Evolutionary conservation across 2,113 vertebrate species (phyloP).

Genomic region (Podarcis cretensis): DNA sequence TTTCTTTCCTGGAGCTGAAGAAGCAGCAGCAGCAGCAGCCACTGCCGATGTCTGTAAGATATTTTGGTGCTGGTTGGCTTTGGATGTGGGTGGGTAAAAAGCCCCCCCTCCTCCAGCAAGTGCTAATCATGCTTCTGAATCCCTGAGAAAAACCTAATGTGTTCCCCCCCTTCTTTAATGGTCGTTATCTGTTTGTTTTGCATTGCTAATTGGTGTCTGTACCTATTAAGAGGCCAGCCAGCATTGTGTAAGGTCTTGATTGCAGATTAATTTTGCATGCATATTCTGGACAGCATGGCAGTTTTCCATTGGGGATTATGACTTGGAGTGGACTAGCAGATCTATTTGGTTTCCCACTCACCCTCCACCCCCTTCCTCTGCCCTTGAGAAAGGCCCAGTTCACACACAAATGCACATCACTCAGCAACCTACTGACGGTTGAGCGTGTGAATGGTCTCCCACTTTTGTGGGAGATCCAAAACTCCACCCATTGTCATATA

Average conservation of each 20-base stretch:
- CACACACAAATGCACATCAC: background rate
- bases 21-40: fast-evolving
- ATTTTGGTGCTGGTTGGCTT: background rate
- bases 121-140: constrained; percentile 28
- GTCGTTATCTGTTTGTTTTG: constrained; percentile 48
- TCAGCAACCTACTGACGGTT: too few relatives aligned
- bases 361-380: too few relatives aligned
- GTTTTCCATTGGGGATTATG: background rate
- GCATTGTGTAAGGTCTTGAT: background rate
- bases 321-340: background rate
- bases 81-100: background rate
- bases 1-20: background rate
- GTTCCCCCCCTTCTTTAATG: background rate
- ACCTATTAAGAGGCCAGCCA: constrained; percentile 38
- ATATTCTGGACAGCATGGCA: constrained; percentile 31
- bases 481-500: too few relatives aligned
- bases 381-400: background rate
- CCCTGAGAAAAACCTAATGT: constrained; percentile 49
- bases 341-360: background rate
- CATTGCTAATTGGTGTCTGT: constrained; percentile 52
- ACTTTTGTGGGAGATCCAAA: background rate
- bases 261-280: constrained; percentile 54
- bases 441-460: background rate
- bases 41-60: background rate
- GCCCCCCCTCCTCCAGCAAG: constrained; percentile 31